A percentile compares a stretch with the other conserved stretches of the same genome.
phyloP scores from a whole-genome alignment of 2,113 vertebrate genomes.

The Macrotus californicus region DNA sequence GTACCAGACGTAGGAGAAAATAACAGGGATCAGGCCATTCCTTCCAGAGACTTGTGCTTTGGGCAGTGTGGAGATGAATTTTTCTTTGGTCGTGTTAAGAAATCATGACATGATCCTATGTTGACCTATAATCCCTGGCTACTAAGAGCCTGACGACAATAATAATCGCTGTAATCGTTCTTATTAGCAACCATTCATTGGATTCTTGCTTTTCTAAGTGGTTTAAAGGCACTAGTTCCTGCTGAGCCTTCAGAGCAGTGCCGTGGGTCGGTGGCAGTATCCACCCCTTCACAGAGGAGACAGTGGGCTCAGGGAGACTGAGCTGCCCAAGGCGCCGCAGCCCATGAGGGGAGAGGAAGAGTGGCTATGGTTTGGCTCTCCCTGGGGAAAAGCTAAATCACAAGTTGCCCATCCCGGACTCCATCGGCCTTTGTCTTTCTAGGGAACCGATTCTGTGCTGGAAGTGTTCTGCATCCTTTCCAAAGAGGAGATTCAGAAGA shows the following conservation, averaged over 20 bases:
- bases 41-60: neutral
- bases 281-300: neutral
- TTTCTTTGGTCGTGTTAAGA: neutral
- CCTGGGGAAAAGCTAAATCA: neutral
- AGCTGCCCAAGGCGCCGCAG: neutral
- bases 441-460: conserved; percentile 89
- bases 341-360: neutral
- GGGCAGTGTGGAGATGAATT: neutral
- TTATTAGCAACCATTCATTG: neutral
- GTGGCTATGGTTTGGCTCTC: neutral
- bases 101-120: neutral
- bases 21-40: neutral
- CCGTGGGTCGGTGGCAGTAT: neutral
- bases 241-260: neutral
- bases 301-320: neutral
- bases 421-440: conserved; percentile 14
- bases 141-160: neutral
- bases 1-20: conserved; percentile 62
- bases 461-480: conserved; percentile 91
- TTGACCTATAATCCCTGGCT: neutral
- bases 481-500: conserved; percentile 87
- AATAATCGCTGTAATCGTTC: neutral
- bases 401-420: neutral
- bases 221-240: neutral
- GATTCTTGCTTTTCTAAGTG: neutral